Evolutionary conservation across 2,888 invertebrate species (phyloP), one percentile per base, ranked within the genome.

Genomic region (Calephelis perditalis): DNA sequence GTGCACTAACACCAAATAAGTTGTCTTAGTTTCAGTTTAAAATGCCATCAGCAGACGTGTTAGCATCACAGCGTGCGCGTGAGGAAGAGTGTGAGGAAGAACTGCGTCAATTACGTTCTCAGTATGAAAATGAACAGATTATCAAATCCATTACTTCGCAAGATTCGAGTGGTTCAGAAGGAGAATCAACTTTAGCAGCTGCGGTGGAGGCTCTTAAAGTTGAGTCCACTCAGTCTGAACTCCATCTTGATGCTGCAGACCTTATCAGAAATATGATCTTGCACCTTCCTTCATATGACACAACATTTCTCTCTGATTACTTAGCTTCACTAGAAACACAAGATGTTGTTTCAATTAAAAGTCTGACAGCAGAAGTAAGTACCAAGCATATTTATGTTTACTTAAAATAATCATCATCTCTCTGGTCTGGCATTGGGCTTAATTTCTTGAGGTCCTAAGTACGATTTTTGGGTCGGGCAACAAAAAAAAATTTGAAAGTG

Each of bases 1-100:
- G 10, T 54, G 35, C 11, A 15, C 12, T 1, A 43, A 7, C 15
- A 26, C 6, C 26, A 8, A 54, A 12, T 56, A n/a, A 40, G 11
- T 26, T 36, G 9, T 59, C 55, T 1, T 37, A 67, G 67, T 58
- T 55, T 26, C 54, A 62, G 49, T 65, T 63, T 35, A 62, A 57
- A 11, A 67, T 67, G 67, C 67, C 67, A n/a, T 45, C 67, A 11
- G 67, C 67, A 2, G 65, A 67, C 15, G 62, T 67, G 3, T 49
- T 67, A 26, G 67, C 66, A 37, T 65, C 66, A 3, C 66, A 67
- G 52, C 58, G 67, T 5, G 67, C 67, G n/a, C 61, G 62, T 9
- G 66, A 67, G 56, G 62, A 63, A 55, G 59, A 66, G 56, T 67
- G 65, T 45, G 63, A 66, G 45, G 60, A 62, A 11, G 65, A 67